Evolutionary conservation across 2,797 vertebrate genomes (phyloP).

Genomic region (Argya squamiceps): DNA sequence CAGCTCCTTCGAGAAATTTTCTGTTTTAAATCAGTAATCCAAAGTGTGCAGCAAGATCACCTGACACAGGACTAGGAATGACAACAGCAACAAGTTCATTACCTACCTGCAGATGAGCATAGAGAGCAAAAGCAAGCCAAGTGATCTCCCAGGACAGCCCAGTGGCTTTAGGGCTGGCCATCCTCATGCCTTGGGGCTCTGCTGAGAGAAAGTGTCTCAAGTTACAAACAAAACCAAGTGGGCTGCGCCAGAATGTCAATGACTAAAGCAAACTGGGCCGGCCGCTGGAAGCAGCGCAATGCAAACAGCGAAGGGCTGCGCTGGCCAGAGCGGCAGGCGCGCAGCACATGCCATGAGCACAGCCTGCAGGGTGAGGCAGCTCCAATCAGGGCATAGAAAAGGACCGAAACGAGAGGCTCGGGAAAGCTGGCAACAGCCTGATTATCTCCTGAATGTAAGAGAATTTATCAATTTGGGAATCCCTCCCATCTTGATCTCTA

Average conservation of each 20-base stretch:
- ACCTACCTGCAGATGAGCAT: slow-evolving; percentile 75
- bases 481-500: neutral
- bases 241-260: slow-evolving; percentile 28
- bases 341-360: slow-evolving; percentile 33
- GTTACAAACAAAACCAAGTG: slow-evolving; percentile 50
- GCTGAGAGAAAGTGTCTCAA: slow-evolving; percentile 50
- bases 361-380: slow-evolving; percentile 45
- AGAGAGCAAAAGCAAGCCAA: slow-evolving; percentile 67
- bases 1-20: neutral
- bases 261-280: slow-evolving; percentile 58
- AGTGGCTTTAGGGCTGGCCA: slow-evolving; percentile 57
- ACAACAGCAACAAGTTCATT: neutral
- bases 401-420: neutral
- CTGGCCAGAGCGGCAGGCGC: slow-evolving; percentile 28
- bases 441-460: neutral
- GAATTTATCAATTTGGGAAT: neutral
- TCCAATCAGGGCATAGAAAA: neutral
- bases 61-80: neutral
- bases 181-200: slow-evolving; percentile 33
- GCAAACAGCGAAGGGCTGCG: slow-evolving; percentile 40
- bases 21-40: neutral
- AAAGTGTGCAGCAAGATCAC: neutral
- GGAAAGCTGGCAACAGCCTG: neutral
- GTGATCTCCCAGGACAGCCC: slow-evolving; percentile 67
- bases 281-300: slow-evolving; percentile 43